phyloP scores from a whole-genome alignment of 1,140 invertebrate genomes.

The Lanistes nyassanus region DNA sequence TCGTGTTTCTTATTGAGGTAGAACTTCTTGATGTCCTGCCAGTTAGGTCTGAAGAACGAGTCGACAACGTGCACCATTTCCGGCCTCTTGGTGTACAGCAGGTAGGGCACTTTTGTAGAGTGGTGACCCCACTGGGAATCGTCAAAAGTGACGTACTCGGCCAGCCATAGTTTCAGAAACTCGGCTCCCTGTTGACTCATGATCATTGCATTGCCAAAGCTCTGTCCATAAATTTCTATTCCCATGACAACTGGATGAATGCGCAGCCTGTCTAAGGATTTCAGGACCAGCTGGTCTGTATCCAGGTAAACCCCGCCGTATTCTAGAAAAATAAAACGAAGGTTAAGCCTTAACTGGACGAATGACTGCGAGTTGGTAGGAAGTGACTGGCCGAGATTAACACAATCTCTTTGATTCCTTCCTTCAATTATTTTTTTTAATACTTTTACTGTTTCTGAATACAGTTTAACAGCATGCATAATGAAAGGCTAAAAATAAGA shows the following conservation, averaged over 20 bases:
- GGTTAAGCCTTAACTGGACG: too few species aligned
- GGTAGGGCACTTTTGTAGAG: background rate
- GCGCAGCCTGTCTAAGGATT: background rate
- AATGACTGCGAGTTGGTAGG: too few species aligned
- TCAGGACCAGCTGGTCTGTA: background rate
- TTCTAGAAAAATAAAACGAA: background rate
- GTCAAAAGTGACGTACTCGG: background rate
- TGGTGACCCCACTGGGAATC: background rate
- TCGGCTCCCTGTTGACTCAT: background rate
- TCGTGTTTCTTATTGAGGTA: too few species aligned
- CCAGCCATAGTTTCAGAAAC: background rate
- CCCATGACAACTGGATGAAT: background rate
- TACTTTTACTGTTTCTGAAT: too few species aligned
- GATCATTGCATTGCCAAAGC: background rate
- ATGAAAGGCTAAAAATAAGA: background rate
- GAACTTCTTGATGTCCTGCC: too few species aligned
- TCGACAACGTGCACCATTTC: too few species aligned
- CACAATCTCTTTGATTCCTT: too few species aligned
- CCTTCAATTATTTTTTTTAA: too few species aligned
- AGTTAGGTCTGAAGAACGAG: too few species aligned
- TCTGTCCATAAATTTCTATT: background rate
- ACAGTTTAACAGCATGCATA: too few species aligned
- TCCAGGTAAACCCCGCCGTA: constrained; percentile 15
- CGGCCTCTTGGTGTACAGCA: background rate
- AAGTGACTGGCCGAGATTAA: too few species aligned